Percentiles rank a stretch among this genome's conserved stretches.
Evolutionary conservation across 2,797 vertebrate genomes (phyloP).

Genomic region (Sebastes oblongus): DNA sequence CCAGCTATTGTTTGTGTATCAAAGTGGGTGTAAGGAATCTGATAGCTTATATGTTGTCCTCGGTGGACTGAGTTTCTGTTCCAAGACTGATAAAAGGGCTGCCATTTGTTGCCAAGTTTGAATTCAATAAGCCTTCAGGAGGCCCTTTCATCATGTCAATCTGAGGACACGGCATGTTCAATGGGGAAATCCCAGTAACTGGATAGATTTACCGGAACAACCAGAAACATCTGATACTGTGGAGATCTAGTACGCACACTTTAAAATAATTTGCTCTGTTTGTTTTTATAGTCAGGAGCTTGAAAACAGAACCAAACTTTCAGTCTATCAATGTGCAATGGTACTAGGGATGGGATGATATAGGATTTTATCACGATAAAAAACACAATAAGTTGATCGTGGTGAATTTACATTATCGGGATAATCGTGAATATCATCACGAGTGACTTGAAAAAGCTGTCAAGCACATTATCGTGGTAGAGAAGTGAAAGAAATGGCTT

Average conservation of each 20-base stretch:
- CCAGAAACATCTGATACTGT: slow-evolving; percentile 16
- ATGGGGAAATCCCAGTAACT: background rate
- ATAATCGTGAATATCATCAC: no score
- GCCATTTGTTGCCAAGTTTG: background rate
- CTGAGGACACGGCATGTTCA: background rate
- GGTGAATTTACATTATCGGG: no score
- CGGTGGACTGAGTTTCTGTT: background rate
- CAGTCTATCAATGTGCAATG: background rate
- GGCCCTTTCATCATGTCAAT: background rate
- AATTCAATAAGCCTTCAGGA: background rate
- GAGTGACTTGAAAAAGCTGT: no score
- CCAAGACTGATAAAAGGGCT: background rate
- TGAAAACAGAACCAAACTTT: background rate
- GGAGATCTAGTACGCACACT: background rate
- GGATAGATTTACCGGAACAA: slow-evolving; percentile 13
- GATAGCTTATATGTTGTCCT: slow-evolving; percentile 10
- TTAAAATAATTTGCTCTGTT: background rate
- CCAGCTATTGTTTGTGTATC: slow-evolving; percentile 3
- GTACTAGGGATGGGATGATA: no score
- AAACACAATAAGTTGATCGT: no score
- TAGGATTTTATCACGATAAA: no score
- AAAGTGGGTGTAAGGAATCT: background rate
- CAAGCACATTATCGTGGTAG: no score
- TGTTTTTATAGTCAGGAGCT: background rate
- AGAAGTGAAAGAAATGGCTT: no score